phyloP scores from a whole-genome alignment of 2,797 vertebrate genomes.

The Brachyrhaphis roseni region DNA sequence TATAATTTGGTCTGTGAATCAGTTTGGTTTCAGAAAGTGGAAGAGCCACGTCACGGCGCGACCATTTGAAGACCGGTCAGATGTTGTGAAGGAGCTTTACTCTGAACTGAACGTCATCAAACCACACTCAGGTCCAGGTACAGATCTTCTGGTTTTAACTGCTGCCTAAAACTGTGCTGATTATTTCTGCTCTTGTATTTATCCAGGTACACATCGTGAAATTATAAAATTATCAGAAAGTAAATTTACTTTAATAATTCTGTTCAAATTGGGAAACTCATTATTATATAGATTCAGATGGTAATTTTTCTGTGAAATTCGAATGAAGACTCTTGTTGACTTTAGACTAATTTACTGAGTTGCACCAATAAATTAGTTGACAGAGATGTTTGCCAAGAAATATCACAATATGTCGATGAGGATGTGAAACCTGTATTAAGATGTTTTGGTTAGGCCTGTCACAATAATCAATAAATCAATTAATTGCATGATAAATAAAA shows the following conservation, averaged over 20 bases:
- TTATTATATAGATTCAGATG: neutral
- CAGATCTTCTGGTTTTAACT: neutral
- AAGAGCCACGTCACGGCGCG: slow-evolving; percentile 90
- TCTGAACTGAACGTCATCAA: slow-evolving; percentile 86
- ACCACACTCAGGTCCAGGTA: slow-evolving; percentile 73
- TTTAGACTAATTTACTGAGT: neutral
- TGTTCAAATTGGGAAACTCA: neutral
- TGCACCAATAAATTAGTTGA: neutral
- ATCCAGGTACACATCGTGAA: neutral
- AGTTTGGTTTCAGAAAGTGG: slow-evolving; percentile 96
- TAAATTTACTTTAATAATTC: neutral
- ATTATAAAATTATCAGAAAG: neutral
- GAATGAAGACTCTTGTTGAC: neutral
- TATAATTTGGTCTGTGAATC: slow-evolving; percentile 13
- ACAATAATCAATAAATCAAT: no score
- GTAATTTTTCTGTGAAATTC: no score
- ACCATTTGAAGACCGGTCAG: slow-evolving; percentile 86
- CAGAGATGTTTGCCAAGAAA: neutral
- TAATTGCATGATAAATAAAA: no score
- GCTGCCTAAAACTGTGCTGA: neutral
- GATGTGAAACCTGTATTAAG: neutral
- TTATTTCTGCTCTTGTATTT: neutral
- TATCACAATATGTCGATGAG: neutral
- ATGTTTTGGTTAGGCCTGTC: neutral
- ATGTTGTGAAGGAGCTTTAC: slow-evolving; percentile 91